These are phyloP conservation scores for Exaiptasia diaphana DNA, from an alignment of 64 coral and sea anemone species.

Conservation along the genomic window DNA sequence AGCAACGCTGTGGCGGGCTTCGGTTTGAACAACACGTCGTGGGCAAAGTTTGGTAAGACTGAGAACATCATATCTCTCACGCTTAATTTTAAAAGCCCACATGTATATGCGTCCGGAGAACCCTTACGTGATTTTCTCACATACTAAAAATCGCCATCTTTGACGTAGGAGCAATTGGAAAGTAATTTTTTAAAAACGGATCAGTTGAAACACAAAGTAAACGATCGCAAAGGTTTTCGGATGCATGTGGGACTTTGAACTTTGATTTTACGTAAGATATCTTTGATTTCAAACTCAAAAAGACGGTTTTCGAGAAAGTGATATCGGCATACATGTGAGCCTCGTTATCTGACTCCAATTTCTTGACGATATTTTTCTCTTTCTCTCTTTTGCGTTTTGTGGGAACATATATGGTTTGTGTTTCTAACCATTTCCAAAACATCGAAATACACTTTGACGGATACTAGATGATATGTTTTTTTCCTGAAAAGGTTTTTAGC, in stretches of 20 bases:
- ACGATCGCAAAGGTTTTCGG: neutral
- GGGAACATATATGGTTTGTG: neutral
- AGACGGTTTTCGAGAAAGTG: neutral
- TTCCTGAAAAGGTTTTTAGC: neutral
- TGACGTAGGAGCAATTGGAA: neutral
- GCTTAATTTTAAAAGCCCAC: too few species aligned
- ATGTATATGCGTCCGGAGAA: too few species aligned
- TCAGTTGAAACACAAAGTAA: neutral
- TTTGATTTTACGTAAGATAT: too few species aligned
- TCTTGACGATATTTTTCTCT: too few species aligned
- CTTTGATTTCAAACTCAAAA: neutral
- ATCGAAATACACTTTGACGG: neutral
- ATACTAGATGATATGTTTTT: neutral
- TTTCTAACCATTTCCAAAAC: neutral
- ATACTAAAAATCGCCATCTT: neutral
- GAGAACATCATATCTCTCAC: too few species aligned
- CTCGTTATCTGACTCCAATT: too few species aligned
- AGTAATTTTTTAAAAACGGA: neutral
- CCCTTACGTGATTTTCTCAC: neutral
- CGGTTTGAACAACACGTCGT: slow-evolving; percentile 62
- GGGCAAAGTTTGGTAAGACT: slow-evolving; percentile 73
- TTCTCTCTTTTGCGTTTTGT: too few species aligned
- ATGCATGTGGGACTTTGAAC: neutral
- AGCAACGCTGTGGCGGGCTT: slow-evolving; percentile 56
- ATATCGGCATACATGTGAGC: neutral